Evolutionary conservation across 2,797 vertebrate genomes (phyloP).

Genomic region (Craterocephalus amniculus): DNA sequence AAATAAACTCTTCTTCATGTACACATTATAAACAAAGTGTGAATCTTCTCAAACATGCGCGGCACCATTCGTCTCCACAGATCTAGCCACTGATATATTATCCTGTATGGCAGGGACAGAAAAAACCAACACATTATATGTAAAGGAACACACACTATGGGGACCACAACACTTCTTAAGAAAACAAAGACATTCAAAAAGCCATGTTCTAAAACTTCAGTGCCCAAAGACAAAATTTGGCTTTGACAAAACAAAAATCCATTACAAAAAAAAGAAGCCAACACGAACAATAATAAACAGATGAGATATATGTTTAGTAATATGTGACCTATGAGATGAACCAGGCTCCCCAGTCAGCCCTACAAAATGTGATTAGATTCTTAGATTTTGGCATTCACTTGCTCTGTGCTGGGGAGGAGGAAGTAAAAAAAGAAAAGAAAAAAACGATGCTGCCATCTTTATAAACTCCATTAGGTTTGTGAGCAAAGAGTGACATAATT

Average conservation of each 20-base stretch:
- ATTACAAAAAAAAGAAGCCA: conserved; percentile 14
- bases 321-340: conserved; percentile 54
- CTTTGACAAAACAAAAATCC: conserved; percentile 38
- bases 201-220: conserved; percentile 70
- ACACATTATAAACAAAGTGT: conserved; percentile 50
- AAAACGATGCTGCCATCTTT: conserved; percentile 11
- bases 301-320: conserved; percentile 59
- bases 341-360: conserved; percentile 19
- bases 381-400: conserved; percentile 44
- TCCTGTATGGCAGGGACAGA: conserved; percentile 49
- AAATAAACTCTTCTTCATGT: conserved; percentile 64
- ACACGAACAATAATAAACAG: conserved; percentile 39
- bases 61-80: conserved; percentile 51
- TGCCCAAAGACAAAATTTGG: conserved; percentile 75
- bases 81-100: conserved; percentile 30
- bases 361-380: conserved; percentile 16
- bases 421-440: background rate
- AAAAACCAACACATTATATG: conserved; percentile 33
- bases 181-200: conserved; percentile 75
- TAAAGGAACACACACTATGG: conserved; percentile 36
- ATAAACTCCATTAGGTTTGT: conserved; percentile 23
- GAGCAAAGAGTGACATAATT: conserved; percentile 29
- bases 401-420: conserved; percentile 25
- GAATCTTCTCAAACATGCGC: conserved; percentile 37
- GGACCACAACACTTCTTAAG: conserved; percentile 35